Conservation (phyloP, 2,888 invertebrate species). For the Tetheella fluctuosa region DNA sequence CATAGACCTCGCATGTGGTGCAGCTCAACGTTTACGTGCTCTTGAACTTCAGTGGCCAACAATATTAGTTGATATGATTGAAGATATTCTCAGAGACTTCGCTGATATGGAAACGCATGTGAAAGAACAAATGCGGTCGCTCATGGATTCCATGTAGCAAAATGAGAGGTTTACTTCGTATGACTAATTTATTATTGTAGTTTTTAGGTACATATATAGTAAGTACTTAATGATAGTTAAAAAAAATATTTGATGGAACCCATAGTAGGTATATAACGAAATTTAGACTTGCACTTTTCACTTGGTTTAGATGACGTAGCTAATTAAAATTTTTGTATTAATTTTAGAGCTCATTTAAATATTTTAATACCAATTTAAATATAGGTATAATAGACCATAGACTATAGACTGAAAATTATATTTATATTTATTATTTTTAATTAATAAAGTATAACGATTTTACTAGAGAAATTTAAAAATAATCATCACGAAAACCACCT, state of each 20-base stretch:
- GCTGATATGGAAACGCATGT: conserved; percentile 92
- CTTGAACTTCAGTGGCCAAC: conserved; percentile 91
- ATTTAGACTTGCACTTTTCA: conserved; percentile 4
- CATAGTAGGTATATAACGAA: not conserved
- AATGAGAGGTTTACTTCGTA: not conserved
- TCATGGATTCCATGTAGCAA: conserved; percentile 67
- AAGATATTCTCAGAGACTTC: conserved; percentile 91
- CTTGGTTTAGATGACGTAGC: not conserved
- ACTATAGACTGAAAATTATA: not conserved
- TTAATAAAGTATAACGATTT: not conserved
- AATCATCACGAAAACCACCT: too few species aligned
- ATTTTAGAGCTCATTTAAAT: too few species aligned
- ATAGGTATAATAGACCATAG: not conserved
- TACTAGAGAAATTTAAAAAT: too few species aligned
- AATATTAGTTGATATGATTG: conserved; percentile 90
- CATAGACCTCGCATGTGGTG: conserved; percentile 89
- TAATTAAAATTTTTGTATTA: not conserved
- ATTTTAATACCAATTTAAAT: too few species aligned
- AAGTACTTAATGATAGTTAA: too few species aligned
- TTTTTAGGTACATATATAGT: too few species aligned
- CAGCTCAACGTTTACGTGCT: conserved; percentile 89
- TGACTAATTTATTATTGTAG: not conserved
- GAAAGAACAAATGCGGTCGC: conserved; percentile 86
- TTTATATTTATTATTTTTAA: too few species aligned
- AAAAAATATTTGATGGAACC: not conserved